These are phyloP conservation scores for Hydropsyche betteni DNA, from an alignment of 2,888 invertebrate genomes.

Conservation along the genomic window DNA sequence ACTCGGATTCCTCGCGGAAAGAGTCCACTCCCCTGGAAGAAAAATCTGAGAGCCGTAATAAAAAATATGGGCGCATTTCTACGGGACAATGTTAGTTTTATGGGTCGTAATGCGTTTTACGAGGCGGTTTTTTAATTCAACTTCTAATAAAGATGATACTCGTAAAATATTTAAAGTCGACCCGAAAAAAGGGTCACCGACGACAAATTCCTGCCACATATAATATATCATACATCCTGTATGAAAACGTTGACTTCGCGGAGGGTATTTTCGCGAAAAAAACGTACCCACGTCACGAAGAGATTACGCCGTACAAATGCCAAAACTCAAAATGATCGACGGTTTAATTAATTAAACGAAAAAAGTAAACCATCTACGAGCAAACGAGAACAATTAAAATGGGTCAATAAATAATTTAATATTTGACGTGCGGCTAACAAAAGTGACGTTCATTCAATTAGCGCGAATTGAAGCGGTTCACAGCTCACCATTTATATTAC, in stretches of 20 bases:
- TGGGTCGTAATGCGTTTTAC: constrained; percentile 44
- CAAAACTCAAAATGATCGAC: no score
- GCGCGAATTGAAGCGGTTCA: constrained; percentile 22
- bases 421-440: constrained; percentile 6
- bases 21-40: neutral
- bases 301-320: no score
- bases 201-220: neutral
- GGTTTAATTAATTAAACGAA: no score
- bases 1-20: constrained; percentile 2
- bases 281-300: no score
- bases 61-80: constrained; percentile 32
- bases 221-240: no score
- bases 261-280: no score
- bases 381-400: constrained; percentile 15
- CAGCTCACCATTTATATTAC: constrained; percentile 10
- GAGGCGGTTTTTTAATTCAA: constrained; percentile 38
- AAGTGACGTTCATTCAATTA: constrained; percentile 30
- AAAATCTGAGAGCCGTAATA: constrained; percentile 26
- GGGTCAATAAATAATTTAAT: constrained; percentile 31
- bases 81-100: constrained; percentile 38
- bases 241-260: no score
- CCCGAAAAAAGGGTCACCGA: constrained; percentile 12
- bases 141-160: constrained; percentile 29
- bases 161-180: constrained; percentile 34
- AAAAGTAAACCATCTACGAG: no score